Evolutionary conservation across 2,888 invertebrate genomes (phyloP).

Genomic region (Chesias legatella): DNA sequence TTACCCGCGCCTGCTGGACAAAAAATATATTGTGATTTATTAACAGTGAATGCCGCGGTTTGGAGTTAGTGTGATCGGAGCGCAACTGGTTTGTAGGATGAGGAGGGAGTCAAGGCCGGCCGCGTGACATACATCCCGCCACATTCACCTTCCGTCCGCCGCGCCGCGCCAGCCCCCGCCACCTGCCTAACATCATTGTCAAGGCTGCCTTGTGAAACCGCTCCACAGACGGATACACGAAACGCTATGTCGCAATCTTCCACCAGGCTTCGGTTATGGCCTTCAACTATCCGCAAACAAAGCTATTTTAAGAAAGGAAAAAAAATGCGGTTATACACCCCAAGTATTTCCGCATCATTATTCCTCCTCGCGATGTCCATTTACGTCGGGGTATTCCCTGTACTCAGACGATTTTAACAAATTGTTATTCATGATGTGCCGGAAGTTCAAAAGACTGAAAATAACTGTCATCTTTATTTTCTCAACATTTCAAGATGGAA

Average conservation of each 20-base stretch:
- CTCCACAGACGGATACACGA: constrained; percentile 46
- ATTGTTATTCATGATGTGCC: constrained; percentile 15
- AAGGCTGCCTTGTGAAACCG: constrained; percentile 72
- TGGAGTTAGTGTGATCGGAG: constrained; percentile 38
- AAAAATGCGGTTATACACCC: constrained; percentile 11
- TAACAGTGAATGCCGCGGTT: constrained; percentile 25
- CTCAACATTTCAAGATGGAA: constrained; percentile 29
- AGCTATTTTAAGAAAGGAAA: constrained; percentile 29
- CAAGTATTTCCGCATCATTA: constrained; percentile 31
- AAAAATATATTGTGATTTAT: constrained; percentile 18
- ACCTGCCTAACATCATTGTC: constrained; percentile 67
- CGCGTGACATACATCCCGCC: constrained; percentile 69
- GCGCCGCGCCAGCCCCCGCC: constrained; percentile 42
- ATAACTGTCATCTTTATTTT: constrained; percentile 26
- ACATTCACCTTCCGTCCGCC: constrained; percentile 74
- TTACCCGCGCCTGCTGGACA: constrained; percentile 5
- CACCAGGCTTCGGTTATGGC: constrained; percentile 41
- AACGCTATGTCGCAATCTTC: constrained; percentile 52
- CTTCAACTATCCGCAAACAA: constrained; percentile 40
- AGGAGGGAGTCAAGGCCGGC: constrained; percentile 72
- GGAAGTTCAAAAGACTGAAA: constrained; percentile 19
- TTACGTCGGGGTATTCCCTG: constrained; percentile 6
- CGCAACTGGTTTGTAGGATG: constrained; percentile 49
- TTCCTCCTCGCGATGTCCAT: constrained; percentile 14
- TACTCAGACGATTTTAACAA: constrained; percentile 11